Evolutionary conservation across 2,113 vertebrate genomes (phyloP).

Genomic region (Pica pica): DNA sequence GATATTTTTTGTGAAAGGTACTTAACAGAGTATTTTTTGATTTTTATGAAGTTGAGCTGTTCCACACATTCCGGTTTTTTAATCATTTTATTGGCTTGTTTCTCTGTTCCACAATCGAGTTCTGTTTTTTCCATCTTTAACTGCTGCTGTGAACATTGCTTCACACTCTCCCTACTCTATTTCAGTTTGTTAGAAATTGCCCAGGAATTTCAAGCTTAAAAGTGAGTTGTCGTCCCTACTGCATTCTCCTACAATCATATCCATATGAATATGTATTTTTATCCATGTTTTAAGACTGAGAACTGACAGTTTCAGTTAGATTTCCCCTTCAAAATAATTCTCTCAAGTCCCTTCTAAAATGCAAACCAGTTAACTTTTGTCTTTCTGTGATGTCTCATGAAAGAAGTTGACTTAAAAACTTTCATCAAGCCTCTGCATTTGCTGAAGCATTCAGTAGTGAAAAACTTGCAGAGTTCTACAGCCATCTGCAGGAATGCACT

Average conservation of each 20-base stretch:
- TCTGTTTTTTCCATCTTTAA: background rate
- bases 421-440: background rate
- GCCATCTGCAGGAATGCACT: conserved; percentile 53
- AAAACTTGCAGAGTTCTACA: conserved; percentile 52
- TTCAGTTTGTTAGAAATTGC: background rate
- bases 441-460: background rate
- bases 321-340: background rate
- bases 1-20: background rate
- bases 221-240: background rate
- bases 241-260: background rate
- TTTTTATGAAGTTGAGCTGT: background rate
- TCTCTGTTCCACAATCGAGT: background rate
- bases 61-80: background rate
- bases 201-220: background rate
- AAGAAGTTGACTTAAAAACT: background rate
- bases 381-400: background rate
- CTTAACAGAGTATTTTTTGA: background rate
- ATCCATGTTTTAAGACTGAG: background rate
- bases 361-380: background rate
- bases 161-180: background rate
- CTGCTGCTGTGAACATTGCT: background rate
- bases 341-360: background rate
- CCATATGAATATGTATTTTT: background rate
- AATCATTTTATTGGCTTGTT: background rate
- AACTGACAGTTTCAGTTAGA: background rate